These are phyloP conservation scores for Cosmia trapezina DNA, from an alignment of 2,888 invertebrate genomes.

Conservation along the genomic window DNA sequence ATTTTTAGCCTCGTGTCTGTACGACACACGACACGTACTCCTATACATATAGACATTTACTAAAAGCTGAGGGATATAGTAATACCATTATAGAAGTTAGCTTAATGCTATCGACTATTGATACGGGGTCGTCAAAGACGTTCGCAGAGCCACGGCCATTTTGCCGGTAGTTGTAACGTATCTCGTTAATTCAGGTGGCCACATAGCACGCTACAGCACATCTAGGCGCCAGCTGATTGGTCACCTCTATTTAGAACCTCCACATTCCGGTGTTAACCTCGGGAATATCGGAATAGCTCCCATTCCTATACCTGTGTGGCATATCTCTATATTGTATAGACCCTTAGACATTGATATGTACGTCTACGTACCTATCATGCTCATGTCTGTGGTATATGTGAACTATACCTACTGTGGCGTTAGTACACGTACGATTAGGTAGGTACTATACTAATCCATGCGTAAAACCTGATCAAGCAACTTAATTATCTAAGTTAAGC, in stretches of 20 bases:
- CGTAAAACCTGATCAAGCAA: conserved; percentile 35
- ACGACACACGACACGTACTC: background rate
- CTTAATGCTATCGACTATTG: conserved; percentile 13
- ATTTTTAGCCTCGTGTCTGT: conserved; percentile 8
- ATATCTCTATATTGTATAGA: conserved; percentile 55
- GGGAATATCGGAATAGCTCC: conserved; percentile 80
- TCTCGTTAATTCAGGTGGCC: conserved; percentile 31
- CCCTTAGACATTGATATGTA: conserved; percentile 17
- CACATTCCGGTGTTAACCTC: conserved; percentile 82
- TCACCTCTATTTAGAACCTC: conserved; percentile 76
- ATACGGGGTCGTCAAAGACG: conserved; percentile 18
- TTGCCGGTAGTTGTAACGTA: conserved; percentile 32
- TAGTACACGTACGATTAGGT: conserved; percentile 20
- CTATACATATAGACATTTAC: background rate
- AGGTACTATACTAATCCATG: conserved; percentile 29
- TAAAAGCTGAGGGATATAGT: background rate
- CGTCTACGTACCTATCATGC: background rate
- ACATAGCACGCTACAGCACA: conserved; percentile 19
- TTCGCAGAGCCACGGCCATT: conserved; percentile 16
- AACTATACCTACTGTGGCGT: background rate
- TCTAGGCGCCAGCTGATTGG: conserved; percentile 71
- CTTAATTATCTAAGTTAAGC: conserved; percentile 21
- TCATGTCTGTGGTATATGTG: background rate
- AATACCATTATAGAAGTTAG: conserved; percentile 11
- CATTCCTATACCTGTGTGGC: conserved; percentile 74